Evolutionary conservation across 1,140 invertebrate species (phyloP), one percentile per base, ranked within the genome.

Genomic region (Hypothenemus hampei): DNA sequence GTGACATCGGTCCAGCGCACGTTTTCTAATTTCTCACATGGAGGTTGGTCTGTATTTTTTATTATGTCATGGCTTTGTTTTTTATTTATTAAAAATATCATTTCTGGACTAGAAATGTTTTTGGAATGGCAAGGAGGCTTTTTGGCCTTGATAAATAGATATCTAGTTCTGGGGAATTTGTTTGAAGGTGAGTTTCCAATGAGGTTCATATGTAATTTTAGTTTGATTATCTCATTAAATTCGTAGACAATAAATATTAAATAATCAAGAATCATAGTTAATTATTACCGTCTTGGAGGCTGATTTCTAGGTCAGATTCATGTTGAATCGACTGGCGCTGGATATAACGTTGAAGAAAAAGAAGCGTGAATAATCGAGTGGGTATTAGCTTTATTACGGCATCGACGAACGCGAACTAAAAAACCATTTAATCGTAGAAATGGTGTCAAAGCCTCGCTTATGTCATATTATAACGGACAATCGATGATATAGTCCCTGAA

Each of bases 361-460:
- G 45, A 48, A 56, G 44, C 53, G 45, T 56, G 53, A 56, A 56
- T 56, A 56, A 56, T 56, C 53, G 23, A 56, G 24, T 56, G 44
- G 53, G 37, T 56, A 56, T 41, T 55, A 48, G 44, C n/a, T n/a
- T 7, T 45, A 54, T 54, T 54, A 54, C 52, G 52, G 44, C 53
- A 48, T 56, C 53, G 45, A 8, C 24, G 36, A 44, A 23, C 40
- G 53, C 53, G 53, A 48, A 20, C 45, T 56, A 48, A 56, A 56
- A 54, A 56, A 56, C 36, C 53, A 56, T 46, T 48, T 48, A 48
- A 56, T 31, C 53, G 53, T 54, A 46, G 50, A 45, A 61, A 61
- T 50, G 53, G 41, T 57, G 59, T 61, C 59, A 61, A 61, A 61
- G 59, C 56, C 59, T 57, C 52, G 46, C 19, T 61, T 61, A 61